A percentile compares a stretch with the other conserved stretches of the same genome.
phyloP scores from a whole-genome alignment of 1,140 invertebrate species.

The Drosophila grimshawi region DNA sequence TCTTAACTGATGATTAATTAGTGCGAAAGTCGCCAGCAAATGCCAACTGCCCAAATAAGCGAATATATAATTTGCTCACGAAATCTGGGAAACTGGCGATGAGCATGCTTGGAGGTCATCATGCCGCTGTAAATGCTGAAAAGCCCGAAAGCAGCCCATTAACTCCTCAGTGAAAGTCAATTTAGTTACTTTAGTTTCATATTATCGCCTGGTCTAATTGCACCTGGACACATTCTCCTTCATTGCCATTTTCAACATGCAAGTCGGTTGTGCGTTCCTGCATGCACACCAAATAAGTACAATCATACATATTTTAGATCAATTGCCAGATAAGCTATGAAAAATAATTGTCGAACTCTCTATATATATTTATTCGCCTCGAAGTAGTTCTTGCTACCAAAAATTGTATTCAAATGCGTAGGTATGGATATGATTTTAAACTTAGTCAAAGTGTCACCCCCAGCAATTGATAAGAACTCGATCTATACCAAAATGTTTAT shows the following conservation, averaged over 20 bases:
- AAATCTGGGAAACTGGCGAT: slow-evolving; percentile 48
- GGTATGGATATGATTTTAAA: too few relatives aligned
- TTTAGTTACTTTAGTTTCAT: slow-evolving; percentile 71
- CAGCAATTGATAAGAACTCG: too few relatives aligned
- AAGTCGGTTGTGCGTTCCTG: slow-evolving; percentile 16
- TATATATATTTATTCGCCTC: too few relatives aligned
- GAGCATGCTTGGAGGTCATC: slow-evolving; percentile 67
- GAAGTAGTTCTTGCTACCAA: too few relatives aligned
- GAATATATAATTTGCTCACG: slow-evolving; percentile 69
- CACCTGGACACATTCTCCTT: slow-evolving; percentile 27
- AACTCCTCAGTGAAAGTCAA: slow-evolving; percentile 58
- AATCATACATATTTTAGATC: background rate
- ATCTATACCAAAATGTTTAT: too few relatives aligned
- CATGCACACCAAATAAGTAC: background rate
- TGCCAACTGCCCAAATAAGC: slow-evolving; percentile 15
- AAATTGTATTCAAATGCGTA: too few relatives aligned
- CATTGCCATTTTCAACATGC: slow-evolving; percentile 20
- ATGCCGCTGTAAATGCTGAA: slow-evolving; percentile 35
- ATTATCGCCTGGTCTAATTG: slow-evolving; percentile 66
- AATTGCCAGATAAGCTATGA: background rate
- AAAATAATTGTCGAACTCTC: too few relatives aligned
- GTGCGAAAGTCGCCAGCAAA: slow-evolving; percentile 42
- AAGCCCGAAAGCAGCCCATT: slow-evolving; percentile 43
- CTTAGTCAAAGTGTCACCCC: too few relatives aligned
- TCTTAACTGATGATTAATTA: slow-evolving; percentile 79